Evolutionary conservation across 2,113 vertebrate genomes (phyloP).

Genomic region (Oncorhynchus nerka): DNA sequence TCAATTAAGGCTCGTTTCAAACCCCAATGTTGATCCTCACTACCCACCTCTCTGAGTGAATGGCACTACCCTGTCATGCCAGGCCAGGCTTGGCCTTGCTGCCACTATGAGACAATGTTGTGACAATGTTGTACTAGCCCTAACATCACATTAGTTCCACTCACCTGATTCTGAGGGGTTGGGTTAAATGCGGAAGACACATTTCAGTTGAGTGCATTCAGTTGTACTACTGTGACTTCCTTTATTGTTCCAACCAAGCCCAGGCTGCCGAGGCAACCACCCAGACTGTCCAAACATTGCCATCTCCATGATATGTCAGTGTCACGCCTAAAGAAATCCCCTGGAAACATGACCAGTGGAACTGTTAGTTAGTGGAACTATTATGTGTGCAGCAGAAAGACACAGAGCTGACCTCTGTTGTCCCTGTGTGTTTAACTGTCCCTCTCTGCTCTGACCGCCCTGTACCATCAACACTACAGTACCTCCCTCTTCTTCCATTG

Average conservation of each 20-base stretch:
- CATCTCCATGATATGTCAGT: conserved; percentile 10
- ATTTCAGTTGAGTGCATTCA: too few relatives aligned
- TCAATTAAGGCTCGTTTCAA: too few relatives aligned
- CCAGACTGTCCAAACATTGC: conserved; percentile 42
- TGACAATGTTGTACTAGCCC: not conserved
- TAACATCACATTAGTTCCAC: conserved; percentile 21
- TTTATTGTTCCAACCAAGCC: too few relatives aligned
- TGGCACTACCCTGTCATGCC: not conserved
- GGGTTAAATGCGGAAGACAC: too few relatives aligned
- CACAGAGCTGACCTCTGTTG: conserved; percentile 13
- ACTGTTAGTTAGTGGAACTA: conserved; percentile 6
- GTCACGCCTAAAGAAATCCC: conserved; percentile 25
- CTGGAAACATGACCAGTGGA: conserved; percentile 18
- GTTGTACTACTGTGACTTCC: not conserved
- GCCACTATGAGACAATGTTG: conserved; percentile 13
- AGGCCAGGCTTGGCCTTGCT: not conserved
- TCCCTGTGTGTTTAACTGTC: too few relatives aligned
- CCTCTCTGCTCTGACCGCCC: not conserved
- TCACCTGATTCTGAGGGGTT: too few relatives aligned
- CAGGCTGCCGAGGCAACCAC: conserved; percentile 14
- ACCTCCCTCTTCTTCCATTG: conserved; percentile 29
- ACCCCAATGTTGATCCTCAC: not conserved
- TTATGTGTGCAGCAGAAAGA: conserved; percentile 19
- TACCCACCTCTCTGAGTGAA: not conserved
- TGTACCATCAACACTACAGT: conserved; percentile 44